Evolutionary conservation across 2,797 vertebrate genomes (phyloP).

Genomic region (Nyctibius grandis): DNA sequence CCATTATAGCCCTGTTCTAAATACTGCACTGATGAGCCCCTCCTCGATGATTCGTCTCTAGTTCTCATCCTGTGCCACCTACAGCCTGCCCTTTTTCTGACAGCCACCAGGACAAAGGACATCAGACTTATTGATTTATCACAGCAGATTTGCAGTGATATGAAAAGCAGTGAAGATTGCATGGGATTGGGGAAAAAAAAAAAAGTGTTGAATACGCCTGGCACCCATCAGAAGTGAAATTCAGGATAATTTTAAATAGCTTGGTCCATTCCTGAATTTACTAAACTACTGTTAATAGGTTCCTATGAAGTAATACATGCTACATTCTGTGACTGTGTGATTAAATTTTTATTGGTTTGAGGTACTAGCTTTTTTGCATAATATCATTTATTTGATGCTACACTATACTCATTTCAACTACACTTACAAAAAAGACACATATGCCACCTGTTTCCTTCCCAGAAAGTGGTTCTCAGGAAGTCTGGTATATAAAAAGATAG

Average conservation of each 20-base stretch:
- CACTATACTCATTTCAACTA: background rate
- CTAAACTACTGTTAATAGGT: background rate
- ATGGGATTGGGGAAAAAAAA: accelerated
- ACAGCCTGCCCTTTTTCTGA: background rate
- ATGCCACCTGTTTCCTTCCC: background rate
- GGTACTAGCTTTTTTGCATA: background rate
- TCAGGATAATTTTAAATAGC: background rate
- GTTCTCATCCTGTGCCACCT: background rate
- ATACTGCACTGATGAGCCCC: background rate
- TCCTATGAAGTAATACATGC: background rate
- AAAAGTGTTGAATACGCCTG: background rate
- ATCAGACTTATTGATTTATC: background rate
- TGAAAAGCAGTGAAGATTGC: background rate
- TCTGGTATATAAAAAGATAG: background rate
- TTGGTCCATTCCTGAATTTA: background rate
- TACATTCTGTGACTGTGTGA: background rate
- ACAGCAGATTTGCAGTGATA: background rate
- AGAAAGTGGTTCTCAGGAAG: background rate
- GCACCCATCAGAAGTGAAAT: background rate
- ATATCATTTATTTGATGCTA: background rate
- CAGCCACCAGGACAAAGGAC: background rate
- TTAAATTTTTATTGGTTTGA: background rate
- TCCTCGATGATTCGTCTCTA: background rate
- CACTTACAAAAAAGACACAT: background rate
- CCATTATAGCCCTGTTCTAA: background rate